Percentiles rank a stretch among this genome's conserved stretches.
phyloP scores from a whole-genome alignment of 2,113 vertebrate species.

The Rhineura floridana region DNA sequence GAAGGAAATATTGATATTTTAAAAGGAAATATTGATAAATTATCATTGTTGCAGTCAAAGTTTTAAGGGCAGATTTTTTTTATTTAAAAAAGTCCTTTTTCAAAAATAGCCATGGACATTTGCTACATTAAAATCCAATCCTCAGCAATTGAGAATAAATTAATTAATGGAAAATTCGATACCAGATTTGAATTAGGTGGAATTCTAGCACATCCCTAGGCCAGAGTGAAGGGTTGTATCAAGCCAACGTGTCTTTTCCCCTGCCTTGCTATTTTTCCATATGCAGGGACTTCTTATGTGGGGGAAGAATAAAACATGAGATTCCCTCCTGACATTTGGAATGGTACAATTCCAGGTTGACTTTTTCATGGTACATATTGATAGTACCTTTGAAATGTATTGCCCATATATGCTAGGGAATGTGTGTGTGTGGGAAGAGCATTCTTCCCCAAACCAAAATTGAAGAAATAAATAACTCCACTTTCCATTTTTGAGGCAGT shows the following conservation, averaged over 20 bases:
- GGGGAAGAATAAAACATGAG: not conserved
- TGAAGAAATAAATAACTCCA: fast-evolving
- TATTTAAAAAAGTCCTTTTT: no score
- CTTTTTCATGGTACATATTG: not conserved
- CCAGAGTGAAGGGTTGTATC: not conserved
- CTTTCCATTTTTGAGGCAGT: fast-evolving
- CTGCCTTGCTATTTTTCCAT: not conserved
- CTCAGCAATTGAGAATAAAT: no score
- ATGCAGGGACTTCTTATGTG: not conserved
- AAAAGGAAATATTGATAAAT: no score
- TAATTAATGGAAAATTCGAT: no score
- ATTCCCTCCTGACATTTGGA: not conserved
- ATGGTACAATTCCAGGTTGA: not conserved
- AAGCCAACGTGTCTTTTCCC: not conserved
- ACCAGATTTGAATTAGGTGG: no score
- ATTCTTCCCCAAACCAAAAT: not conserved
- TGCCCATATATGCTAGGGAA: not conserved
- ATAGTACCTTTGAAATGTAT: not conserved
- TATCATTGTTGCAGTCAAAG: no score
- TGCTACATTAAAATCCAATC: no score
- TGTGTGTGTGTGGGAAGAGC: no score
- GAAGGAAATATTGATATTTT: no score
- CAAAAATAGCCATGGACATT: no score
- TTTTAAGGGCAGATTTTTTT: no score
- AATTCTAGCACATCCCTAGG: no score